Percentiles rank a stretch among this genome's conserved stretches.
Conservation (phyloP, 1,140 invertebrate species). For the Brachionus calyciflorus region DNA sequence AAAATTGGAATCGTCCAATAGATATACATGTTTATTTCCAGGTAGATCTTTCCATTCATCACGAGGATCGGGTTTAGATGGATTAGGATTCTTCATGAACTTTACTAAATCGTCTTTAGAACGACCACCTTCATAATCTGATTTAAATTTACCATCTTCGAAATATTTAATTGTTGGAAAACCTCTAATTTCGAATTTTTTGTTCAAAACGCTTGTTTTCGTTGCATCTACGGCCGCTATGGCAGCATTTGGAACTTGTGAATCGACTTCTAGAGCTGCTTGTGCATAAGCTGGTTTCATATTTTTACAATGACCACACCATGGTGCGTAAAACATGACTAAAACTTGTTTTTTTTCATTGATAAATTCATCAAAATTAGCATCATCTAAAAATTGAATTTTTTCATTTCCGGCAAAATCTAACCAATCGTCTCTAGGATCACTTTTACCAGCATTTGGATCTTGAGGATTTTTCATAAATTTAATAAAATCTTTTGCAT, state of each 20-base stretch:
- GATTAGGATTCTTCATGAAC: constrained; percentile 18
- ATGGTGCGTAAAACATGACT: constrained; percentile 52
- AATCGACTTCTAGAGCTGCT: constrained; percentile 54
- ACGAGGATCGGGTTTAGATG: constrained; percentile 41
- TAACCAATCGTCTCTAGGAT: constrained; percentile 53
- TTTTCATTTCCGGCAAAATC: constrained; percentile 6
- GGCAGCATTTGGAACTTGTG: constrained; percentile 63
- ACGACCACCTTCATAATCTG: constrained; percentile 1
- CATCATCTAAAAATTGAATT: constrained; percentile 1
- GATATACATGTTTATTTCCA: constrained; percentile 9
- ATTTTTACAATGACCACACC: constrained; percentile 60
- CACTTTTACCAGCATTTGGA: constrained; percentile 51
- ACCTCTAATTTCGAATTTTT: constrained; percentile 72
- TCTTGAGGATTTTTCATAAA: constrained; percentile 46
- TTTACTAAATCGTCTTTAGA: constrained; percentile 37
- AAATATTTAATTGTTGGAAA: constrained; percentile 85
- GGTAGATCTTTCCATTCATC: constrained; percentile 31
- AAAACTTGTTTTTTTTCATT: constrained; percentile 49
- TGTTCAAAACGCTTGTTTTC: constrained; percentile 68
- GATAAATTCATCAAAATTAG: constrained; percentile 23
- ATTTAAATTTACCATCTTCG: constrained; percentile 69
- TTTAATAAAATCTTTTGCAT: constrained; percentile 43
- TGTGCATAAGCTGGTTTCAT: constrained; percentile 61
- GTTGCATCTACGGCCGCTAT: constrained; percentile 78
- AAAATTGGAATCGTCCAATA: not conserved